phyloP scores from a whole-genome alignment of 2,888 invertebrate species.

The Cinara cedri region DNA sequence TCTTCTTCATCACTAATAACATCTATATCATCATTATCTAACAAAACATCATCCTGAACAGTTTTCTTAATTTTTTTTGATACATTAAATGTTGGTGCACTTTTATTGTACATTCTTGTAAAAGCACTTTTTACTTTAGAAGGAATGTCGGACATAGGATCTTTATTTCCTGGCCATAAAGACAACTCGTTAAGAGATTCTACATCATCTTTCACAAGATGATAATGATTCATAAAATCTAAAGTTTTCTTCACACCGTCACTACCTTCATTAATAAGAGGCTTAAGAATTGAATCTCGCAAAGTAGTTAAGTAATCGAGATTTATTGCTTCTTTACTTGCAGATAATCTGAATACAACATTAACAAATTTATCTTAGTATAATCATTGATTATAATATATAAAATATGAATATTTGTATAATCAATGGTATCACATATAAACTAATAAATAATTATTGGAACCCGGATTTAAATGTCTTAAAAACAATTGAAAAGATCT shows the following conservation, averaged over 20 bases:
- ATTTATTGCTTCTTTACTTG: constrained; percentile 80
- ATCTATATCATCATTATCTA: constrained; percentile 62
- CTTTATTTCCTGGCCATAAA: constrained; percentile 79
- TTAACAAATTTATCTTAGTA: no score
- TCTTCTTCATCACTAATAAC: constrained; percentile 64
- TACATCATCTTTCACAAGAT: constrained; percentile 86
- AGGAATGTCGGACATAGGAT: constrained; percentile 78
- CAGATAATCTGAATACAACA: constrained; percentile 70
- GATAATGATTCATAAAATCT: constrained; percentile 80
- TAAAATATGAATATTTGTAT: no score
- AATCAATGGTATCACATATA: no score
- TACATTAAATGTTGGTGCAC: constrained; percentile 69
- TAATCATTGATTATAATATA: no score
- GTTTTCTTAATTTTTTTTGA: constrained; percentile 70
- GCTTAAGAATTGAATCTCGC: constrained; percentile 76
- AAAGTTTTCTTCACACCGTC: constrained; percentile 78
- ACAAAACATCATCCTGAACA: constrained; percentile 62
- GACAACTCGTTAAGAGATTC: constrained; percentile 87
- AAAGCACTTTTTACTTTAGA: constrained; percentile 88
- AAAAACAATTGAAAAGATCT: not conserved
- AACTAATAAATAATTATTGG: not conserved
- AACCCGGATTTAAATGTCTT: not conserved
- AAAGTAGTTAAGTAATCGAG: constrained; percentile 87
- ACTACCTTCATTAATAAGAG: constrained; percentile 72
- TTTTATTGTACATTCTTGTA: constrained; percentile 91